These are phyloP conservation scores for Bombus confusus DNA, from an alignment of 1,140 invertebrate species.

Conservation along the genomic window DNA sequence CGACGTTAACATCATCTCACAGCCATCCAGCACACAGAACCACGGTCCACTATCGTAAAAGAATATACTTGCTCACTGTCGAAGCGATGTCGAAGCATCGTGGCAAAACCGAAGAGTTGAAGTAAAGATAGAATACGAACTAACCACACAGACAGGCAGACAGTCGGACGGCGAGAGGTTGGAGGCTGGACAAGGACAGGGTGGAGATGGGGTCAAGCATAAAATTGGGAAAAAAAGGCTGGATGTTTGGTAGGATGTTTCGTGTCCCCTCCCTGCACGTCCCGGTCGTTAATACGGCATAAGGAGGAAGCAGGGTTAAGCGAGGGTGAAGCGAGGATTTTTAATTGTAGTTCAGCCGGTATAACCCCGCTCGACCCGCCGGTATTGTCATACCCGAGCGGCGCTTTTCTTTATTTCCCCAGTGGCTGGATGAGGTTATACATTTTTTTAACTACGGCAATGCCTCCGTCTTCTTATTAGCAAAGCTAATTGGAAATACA, in stretches of 20 bases:
- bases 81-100: background rate
- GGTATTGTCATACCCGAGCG: constrained; percentile 80
- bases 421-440: constrained; percentile 83
- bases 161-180: background rate
- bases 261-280: constrained; percentile 46
- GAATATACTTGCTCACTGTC: background rate
- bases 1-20: no score
- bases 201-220: constrained; percentile 60
- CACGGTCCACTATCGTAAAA: background rate
- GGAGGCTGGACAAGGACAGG: constrained; percentile 19
- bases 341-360: constrained; percentile 78
- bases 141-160: background rate
- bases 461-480: constrained; percentile 82
- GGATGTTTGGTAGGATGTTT: constrained; percentile 67
- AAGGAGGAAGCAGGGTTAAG: constrained; percentile 71
- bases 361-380: constrained; percentile 69
- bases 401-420: constrained; percentile 83
- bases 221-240: constrained; percentile 63
- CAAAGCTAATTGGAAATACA: constrained; percentile 83
- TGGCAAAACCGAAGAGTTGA: background rate
- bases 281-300: constrained; percentile 73
- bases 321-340: constrained; percentile 76
- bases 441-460: constrained; percentile 80
- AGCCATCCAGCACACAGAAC: no score
- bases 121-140: constrained; percentile 3